Evolutionary conservation across 2,888 invertebrate species (phyloP).

Genomic region (Phalera bucephala): DNA sequence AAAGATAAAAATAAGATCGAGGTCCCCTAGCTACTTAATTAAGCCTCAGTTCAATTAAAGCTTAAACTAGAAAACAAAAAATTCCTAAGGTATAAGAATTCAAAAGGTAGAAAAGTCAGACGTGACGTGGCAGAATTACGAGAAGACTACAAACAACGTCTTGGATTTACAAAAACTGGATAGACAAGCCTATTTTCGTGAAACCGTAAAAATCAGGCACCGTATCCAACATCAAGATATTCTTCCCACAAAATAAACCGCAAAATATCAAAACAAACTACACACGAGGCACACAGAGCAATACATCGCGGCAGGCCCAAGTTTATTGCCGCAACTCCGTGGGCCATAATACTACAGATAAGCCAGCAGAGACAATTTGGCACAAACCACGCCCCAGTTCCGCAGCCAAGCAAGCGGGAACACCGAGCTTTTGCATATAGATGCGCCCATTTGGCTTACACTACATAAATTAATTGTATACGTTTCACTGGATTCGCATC

Average conservation of each 20-base stretch:
- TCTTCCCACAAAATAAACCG: slow-evolving; percentile 28
- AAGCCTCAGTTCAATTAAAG: too few species aligned
- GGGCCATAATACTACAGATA: slow-evolving; percentile 77
- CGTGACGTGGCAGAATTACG: too few species aligned
- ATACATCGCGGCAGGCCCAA: slow-evolving; percentile 66
- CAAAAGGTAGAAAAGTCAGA: too few species aligned
- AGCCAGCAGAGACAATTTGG: slow-evolving; percentile 81
- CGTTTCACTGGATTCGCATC: slow-evolving; percentile 65
- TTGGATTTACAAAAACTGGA: too few species aligned
- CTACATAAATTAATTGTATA: slow-evolving; percentile 75
- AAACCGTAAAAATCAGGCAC: too few species aligned
- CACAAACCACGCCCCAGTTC: slow-evolving; percentile 75
- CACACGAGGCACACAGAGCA: slow-evolving; percentile 47
- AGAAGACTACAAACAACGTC: too few species aligned
- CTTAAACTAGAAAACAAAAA: too few species aligned
- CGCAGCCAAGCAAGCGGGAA: slow-evolving; percentile 69
- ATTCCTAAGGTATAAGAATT: too few species aligned
- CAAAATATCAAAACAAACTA: slow-evolving; percentile 53
- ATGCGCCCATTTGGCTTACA: slow-evolving; percentile 78
- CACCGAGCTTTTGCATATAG: slow-evolving; percentile 79
- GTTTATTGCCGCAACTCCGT: slow-evolving; percentile 69
- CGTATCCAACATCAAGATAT: slow-evolving; percentile 14
- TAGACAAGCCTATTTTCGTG: too few species aligned
- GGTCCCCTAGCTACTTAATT: too few species aligned
- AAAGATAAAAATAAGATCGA: too few species aligned